Evolutionary conservation across 2,888 invertebrate species (phyloP).

Genomic region (Temnothorax ravouxi): DNA sequence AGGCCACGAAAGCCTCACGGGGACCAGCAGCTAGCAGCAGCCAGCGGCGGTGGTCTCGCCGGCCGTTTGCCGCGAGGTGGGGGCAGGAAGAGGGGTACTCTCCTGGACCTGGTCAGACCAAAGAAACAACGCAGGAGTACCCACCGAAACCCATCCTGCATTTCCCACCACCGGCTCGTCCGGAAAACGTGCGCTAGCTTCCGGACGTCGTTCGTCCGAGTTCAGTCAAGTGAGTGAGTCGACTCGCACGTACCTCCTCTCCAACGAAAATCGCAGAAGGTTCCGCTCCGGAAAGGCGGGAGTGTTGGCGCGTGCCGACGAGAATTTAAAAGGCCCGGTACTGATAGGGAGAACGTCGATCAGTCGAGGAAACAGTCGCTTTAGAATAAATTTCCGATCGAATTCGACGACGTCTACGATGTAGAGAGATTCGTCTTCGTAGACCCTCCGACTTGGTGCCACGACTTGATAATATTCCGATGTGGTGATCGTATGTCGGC

Average conservation of each 20-base stretch:
- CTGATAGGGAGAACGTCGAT: constrained; percentile 1
- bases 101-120: constrained; percentile 69
- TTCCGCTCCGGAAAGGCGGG: constrained; percentile 47
- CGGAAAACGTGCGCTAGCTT: constrained; percentile 80
- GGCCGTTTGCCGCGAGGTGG: constrained; percentile 73
- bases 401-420: background rate
- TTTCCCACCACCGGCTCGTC: constrained; percentile 80
- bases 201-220: constrained; percentile 72
- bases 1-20: constrained; percentile 74
- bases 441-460: background rate
- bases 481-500: background rate
- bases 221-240: constrained; percentile 76
- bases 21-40: constrained; percentile 71
- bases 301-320: constrained; percentile 59
- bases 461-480: background rate
- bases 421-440: constrained; percentile 8
- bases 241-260: constrained; percentile 62
- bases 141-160: constrained; percentile 76
- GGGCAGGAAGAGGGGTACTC: constrained; percentile 78
- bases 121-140: constrained; percentile 71
- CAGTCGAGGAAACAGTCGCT: background rate
- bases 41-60: constrained; percentile 83
- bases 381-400: background rate
- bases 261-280: constrained; percentile 45
- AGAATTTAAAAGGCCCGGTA: constrained; percentile 39